A percentile compares a stretch with the other conserved stretches of the same genome.
These are phyloP conservation scores for Fragum fragum DNA, from an alignment of 2,888 invertebrate species.

Conservation along the genomic window DNA sequence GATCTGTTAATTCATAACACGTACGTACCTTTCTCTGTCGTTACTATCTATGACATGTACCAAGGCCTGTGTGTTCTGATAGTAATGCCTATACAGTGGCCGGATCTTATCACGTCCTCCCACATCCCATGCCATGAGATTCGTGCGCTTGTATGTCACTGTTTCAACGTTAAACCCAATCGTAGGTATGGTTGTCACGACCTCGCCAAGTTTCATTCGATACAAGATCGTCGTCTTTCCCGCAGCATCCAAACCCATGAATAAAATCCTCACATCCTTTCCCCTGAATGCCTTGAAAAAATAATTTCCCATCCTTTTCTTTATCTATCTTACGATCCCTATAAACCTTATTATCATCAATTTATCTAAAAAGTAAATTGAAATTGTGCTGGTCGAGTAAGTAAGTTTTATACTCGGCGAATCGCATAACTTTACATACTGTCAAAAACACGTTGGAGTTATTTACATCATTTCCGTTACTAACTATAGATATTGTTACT, in stretches of 20 bases:
- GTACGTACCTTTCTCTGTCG: slow-evolving; percentile 68
- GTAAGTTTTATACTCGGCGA: neutral
- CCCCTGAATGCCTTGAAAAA: slow-evolving; percentile 17
- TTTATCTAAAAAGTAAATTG: no score
- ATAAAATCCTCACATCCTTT: slow-evolving; percentile 47
- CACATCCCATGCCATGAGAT: slow-evolving; percentile 72
- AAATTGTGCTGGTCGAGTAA: neutral
- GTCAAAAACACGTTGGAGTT: slow-evolving; percentile 14
- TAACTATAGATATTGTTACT: slow-evolving; percentile 2
- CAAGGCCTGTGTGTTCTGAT: slow-evolving; percentile 65
- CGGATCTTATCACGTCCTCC: slow-evolving; percentile 73
- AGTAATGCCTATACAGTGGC: slow-evolving; percentile 72
- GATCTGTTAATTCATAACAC: neutral
- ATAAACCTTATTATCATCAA: no score
- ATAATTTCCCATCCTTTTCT: slow-evolving; percentile 22
- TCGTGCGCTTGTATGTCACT: slow-evolving; percentile 60
- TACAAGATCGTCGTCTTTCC: slow-evolving; percentile 77
- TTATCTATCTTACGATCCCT: no score
- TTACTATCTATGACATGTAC: slow-evolving; percentile 76
- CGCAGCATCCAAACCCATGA: slow-evolving; percentile 73
- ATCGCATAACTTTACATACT: neutral
- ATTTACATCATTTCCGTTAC: slow-evolving; percentile 4
- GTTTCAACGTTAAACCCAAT: slow-evolving; percentile 77
- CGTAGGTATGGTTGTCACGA: slow-evolving; percentile 77
- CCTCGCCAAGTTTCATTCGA: slow-evolving; percentile 68